Evolutionary conservation across 1,140 invertebrate species (phyloP).

Genomic region (Hirudo medicinalis): DNA sequence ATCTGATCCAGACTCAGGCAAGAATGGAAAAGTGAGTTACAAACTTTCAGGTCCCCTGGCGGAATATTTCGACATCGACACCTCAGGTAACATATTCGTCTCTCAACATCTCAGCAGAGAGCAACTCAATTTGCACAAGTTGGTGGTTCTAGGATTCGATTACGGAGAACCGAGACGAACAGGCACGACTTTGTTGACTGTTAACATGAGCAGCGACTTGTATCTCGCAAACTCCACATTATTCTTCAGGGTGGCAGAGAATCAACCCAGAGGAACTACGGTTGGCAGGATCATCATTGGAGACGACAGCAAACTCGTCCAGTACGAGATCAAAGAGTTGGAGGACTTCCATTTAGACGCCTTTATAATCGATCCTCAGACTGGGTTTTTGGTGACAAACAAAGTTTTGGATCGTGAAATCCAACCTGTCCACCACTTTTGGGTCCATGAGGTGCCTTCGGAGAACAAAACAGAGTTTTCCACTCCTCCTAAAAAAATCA

Average conservation of each 20-base stretch:
- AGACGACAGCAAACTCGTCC: slow-evolving; percentile 16
- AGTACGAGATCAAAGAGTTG: not conserved
- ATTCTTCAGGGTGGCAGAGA: slow-evolving; percentile 18
- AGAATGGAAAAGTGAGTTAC: slow-evolving; percentile 88
- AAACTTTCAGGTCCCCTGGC: slow-evolving; percentile 38
- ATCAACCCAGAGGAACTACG: slow-evolving; percentile 7
- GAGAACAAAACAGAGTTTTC: slow-evolving; percentile 41
- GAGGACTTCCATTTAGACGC: not conserved
- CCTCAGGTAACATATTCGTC: slow-evolving; percentile 14
- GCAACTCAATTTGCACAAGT: slow-evolving; percentile 6
- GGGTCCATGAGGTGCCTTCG: slow-evolving; percentile 48
- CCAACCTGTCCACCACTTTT: slow-evolving; percentile 47
- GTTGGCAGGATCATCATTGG: slow-evolving; percentile 14
- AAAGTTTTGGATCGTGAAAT: slow-evolving; percentile 17
- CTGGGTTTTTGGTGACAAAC: slow-evolving; percentile 15
- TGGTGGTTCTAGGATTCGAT: slow-evolving; percentile 15
- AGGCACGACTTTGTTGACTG: not conserved
- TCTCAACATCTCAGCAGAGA: slow-evolving; percentile 16
- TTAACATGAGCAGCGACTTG: slow-evolving; percentile 11
- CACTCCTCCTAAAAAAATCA: not conserved
- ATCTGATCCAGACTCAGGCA: slow-evolving; percentile 72
- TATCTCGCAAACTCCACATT: slow-evolving; percentile 14
- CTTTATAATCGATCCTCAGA: slow-evolving; percentile 18
- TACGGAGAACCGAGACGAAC: not conserved
- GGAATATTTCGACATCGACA: slow-evolving; percentile 16